phyloP scores from a whole-genome alignment of 2,113 vertebrate genomes.

The Ancistrus triradiatus region DNA sequence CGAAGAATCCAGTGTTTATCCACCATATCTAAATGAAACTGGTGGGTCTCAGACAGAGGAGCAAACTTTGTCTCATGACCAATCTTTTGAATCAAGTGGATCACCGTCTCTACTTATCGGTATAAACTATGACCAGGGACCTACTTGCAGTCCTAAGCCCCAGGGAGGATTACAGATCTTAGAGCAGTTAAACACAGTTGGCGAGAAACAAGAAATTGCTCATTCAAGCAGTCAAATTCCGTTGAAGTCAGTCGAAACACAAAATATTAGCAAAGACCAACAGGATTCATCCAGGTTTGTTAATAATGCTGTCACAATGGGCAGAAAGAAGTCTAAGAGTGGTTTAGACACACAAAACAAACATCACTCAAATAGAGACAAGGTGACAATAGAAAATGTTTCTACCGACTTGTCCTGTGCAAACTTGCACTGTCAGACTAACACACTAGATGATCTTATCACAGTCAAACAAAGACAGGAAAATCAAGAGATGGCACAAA shows the following conservation, averaged over 20 bases:
- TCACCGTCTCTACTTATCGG: constrained; percentile 30
- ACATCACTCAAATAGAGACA: not conserved
- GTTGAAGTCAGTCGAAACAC: not conserved
- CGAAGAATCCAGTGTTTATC: constrained; percentile 37
- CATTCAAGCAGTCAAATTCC: not conserved
- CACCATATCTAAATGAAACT: constrained; percentile 4
- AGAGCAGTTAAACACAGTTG: not conserved
- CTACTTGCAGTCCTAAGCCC: constrained; percentile 6
- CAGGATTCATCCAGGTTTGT: not conserved
- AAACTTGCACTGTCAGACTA: constrained; percentile 1
- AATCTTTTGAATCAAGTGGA: constrained; percentile 6
- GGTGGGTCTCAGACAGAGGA: not conserved
- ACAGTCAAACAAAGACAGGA: constrained; percentile 1
- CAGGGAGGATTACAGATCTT: not conserved
- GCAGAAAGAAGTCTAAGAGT: not conserved
- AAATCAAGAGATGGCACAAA: not conserved
- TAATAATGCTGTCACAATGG: not conserved
- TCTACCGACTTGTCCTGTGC: not conserved
- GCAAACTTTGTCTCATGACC: not conserved
- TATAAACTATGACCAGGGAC: constrained; percentile 21
- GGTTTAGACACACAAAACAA: not conserved
- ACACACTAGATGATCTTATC: not conserved
- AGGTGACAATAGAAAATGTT: not conserved
- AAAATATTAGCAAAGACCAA: not conserved
- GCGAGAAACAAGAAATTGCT: not conserved